Evolutionary conservation across 2,113 vertebrate species (phyloP).

Genomic region (Equus przewalskii): DNA sequence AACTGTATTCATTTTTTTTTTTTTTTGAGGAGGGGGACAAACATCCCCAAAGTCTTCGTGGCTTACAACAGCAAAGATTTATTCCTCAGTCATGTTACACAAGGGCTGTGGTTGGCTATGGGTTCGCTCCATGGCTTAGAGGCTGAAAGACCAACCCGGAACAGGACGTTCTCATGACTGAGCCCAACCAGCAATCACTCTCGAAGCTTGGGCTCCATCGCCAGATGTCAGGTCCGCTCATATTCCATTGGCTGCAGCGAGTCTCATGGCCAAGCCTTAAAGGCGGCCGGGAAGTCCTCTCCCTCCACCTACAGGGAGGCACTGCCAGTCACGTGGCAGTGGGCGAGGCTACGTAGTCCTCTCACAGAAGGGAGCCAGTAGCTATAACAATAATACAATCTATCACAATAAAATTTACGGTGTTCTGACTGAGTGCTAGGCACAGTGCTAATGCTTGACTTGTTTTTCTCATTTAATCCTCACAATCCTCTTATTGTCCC

Average conservation of each 20-base stretch:
- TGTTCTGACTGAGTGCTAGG: background rate
- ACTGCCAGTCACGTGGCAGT: background rate
- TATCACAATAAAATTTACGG: background rate
- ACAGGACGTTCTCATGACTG: background rate
- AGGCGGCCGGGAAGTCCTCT: background rate
- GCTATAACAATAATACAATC: background rate
- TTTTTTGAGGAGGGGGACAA: background rate
- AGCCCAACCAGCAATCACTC: background rate
- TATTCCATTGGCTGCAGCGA: background rate
- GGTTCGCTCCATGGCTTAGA: background rate
- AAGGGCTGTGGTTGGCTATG: background rate
- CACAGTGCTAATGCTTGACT: background rate
- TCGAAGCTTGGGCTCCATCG: background rate
- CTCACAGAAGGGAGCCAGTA: background rate
- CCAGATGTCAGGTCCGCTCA: background rate
- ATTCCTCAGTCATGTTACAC: background rate
- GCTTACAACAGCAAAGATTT: background rate
- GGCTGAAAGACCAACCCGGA: background rate
- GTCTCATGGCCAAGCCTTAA: background rate
- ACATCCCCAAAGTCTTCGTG: background rate
- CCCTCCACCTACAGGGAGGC: background rate
- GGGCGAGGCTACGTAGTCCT: background rate
- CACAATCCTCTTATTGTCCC: background rate
- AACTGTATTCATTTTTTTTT: background rate
- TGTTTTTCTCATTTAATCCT: background rate